These are phyloP conservation scores for Murina feae DNA, from an alignment of 2,113 vertebrate species.

Conservation along the genomic window DNA sequence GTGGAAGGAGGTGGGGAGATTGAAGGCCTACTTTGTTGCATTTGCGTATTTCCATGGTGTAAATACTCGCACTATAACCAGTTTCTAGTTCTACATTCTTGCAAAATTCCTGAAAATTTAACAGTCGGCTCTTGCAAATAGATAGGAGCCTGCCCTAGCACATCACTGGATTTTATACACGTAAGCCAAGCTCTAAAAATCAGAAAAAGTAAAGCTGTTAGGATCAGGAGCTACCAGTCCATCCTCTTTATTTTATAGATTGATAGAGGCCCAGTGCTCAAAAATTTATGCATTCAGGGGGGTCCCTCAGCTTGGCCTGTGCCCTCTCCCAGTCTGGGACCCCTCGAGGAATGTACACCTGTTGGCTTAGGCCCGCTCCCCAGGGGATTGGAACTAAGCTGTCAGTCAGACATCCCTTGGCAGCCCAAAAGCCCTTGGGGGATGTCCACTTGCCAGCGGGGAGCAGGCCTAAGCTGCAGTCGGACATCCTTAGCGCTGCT, in stretches of 20 bases:
- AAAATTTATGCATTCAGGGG: too few species aligned
- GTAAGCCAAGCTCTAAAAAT: background rate
- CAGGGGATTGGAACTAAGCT: too few species aligned
- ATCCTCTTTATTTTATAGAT: background rate
- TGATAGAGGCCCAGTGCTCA: too few species aligned
- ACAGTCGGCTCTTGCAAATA: background rate
- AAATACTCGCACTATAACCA: background rate
- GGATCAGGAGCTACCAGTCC: background rate
- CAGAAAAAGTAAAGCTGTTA: background rate
- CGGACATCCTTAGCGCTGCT: too few species aligned
- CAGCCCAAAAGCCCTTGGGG: too few species aligned
- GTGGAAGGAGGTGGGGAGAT: background rate
- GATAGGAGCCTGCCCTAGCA: background rate
- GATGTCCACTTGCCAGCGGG: too few species aligned
- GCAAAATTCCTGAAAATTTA: background rate
- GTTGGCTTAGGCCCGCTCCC: too few species aligned
- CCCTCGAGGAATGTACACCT: too few species aligned
- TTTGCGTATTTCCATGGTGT: background rate
- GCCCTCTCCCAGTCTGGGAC: too few species aligned
- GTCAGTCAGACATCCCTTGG: too few species aligned
- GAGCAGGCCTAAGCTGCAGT: too few species aligned
- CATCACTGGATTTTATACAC: background rate
- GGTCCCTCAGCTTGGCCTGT: too few species aligned
- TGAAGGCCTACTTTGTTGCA: background rate
- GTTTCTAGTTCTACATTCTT: background rate